These are phyloP conservation scores for Loxodonta africana DNA, from an alignment of 2,113 vertebrate genomes.

Conservation along the genomic window DNA sequence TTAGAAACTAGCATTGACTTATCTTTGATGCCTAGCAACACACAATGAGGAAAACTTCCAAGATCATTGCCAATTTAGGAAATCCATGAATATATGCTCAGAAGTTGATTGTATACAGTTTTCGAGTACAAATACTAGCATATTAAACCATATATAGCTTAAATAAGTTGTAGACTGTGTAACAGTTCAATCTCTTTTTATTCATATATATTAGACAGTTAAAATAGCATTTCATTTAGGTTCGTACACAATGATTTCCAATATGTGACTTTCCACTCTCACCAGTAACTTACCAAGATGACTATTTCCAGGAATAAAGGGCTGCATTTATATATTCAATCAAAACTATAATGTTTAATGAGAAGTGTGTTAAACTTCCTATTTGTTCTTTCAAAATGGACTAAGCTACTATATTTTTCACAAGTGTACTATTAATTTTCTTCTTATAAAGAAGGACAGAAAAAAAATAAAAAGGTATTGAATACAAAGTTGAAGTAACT, in stretches of 20 bases:
- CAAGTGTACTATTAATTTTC: not conserved
- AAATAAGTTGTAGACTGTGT: not conserved
- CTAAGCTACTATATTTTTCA: not conserved
- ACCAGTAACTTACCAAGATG: not conserved
- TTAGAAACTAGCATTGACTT: not conserved
- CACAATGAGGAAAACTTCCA: not conserved
- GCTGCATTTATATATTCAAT: not conserved
- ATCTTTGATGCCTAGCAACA: not conserved
- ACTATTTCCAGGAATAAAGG: not conserved
- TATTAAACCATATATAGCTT: not conserved
- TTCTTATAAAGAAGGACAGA: not conserved
- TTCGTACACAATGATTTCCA: not conserved
- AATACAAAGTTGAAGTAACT: conserved; percentile 51
- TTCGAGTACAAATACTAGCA: not conserved
- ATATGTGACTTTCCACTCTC: not conserved
- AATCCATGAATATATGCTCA: not conserved
- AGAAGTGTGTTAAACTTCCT: not conserved
- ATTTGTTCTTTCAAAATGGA: not conserved
- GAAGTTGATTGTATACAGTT: not conserved
- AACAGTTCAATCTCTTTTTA: not conserved
- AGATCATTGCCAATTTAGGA: conserved; percentile 36
- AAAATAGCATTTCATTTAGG: not conserved
- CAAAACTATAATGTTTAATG: not conserved
- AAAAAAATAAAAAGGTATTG: not conserved
- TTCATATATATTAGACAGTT: not conserved